These are phyloP conservation scores for Brachionus rotundiformis DNA, from an alignment of 1,140 invertebrate species.

Conservation along the genomic window DNA sequence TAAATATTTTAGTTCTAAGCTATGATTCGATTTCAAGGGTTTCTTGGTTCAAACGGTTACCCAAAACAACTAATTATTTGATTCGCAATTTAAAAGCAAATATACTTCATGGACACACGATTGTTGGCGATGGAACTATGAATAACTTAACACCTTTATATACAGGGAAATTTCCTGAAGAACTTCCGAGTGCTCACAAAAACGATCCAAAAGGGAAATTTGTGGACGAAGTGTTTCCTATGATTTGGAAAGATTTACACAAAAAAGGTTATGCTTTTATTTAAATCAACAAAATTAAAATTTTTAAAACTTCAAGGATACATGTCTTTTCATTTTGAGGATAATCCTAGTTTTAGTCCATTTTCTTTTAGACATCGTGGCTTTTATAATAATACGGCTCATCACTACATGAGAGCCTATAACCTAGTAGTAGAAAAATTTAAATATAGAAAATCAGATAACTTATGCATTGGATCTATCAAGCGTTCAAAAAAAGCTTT, in stretches of 20 bases:
- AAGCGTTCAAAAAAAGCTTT: slow-evolving; percentile 75
- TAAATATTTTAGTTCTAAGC: not conserved
- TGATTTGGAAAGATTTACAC: too few relatives aligned
- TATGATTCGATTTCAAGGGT: not conserved
- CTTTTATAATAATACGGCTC: not conserved
- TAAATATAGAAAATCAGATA: not conserved
- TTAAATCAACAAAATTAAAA: too few relatives aligned
- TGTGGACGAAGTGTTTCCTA: too few relatives aligned
- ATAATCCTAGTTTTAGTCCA: not conserved
- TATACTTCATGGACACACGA: not conserved
- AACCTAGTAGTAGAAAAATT: not conserved
- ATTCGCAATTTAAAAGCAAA: not conserved
- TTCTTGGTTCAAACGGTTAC: not conserved
- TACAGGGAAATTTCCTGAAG: too few relatives aligned
- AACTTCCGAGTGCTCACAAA: too few relatives aligned
- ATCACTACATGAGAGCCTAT: not conserved
- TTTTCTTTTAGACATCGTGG: not conserved
- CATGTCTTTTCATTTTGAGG: not conserved
- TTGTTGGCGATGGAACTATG: not conserved
- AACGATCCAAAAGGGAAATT: too few relatives aligned
- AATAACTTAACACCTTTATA: not conserved
- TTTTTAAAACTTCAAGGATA: not conserved
- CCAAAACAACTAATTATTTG: not conserved
- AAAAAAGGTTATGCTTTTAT: too few relatives aligned
- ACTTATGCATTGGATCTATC: slow-evolving; percentile 75